Conservation (phyloP, 92 coral and sea anemone species). For the Phenganax marumi region DNA sequence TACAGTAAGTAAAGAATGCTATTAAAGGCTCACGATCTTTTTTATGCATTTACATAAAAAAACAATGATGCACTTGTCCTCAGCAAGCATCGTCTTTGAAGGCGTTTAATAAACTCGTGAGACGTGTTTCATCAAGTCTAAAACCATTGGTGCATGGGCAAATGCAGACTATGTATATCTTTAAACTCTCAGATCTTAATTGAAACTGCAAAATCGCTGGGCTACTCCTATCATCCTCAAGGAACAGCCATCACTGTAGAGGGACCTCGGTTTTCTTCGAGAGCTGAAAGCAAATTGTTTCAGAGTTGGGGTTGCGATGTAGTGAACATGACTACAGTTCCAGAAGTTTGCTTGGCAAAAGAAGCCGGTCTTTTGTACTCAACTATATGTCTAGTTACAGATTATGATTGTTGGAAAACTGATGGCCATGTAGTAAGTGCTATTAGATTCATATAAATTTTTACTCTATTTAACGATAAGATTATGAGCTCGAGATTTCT, state of each 20-base stretch:
- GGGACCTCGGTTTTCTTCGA: conserved; percentile 95
- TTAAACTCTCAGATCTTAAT: conserved; percentile 61
- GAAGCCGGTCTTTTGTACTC: conserved; percentile 96
- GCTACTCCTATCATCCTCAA: conserved; percentile 59
- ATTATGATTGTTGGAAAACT: conserved; percentile 95
- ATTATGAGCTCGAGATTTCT: not conserved
- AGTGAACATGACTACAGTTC: conserved; percentile 93
- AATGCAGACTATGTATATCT: not conserved
- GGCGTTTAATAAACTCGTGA: not conserved
- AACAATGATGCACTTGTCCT: too few species aligned
- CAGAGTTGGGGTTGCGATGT: conserved; percentile 95
- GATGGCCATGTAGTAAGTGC: conserved; percentile 75
- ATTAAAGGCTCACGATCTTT: too few species aligned
- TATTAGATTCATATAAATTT: not conserved
- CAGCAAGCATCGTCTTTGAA: too few species aligned
- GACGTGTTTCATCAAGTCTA: not conserved
- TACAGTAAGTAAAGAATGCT: not conserved
- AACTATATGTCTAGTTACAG: conserved; percentile 95
- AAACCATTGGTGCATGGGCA: not conserved
- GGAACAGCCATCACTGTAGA: conserved; percentile 85
- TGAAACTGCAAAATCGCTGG: conserved; percentile 70
- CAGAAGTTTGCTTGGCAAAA: conserved; percentile 91
- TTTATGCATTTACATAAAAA: too few species aligned
- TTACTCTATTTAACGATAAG: not conserved
- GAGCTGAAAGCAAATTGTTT: conserved; percentile 97